Evolutionary conservation across 2,113 vertebrate genomes (phyloP).

Genomic region (Petroica traversi): DNA sequence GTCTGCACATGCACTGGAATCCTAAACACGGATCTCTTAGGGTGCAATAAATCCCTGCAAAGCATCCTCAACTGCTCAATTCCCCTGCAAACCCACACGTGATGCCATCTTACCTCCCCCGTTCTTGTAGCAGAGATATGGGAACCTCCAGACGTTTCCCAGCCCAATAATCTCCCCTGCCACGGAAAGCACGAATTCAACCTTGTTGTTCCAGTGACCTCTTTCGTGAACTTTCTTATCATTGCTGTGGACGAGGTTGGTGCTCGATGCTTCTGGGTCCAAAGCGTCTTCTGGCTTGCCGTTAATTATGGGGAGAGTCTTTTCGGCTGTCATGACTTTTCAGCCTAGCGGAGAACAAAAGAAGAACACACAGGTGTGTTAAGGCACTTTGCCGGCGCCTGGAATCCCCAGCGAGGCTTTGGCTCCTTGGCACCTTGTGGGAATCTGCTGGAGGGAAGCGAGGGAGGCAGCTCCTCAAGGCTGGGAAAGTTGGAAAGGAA

Average conservation of each 20-base stretch:
- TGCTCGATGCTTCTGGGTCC: slow-evolving; percentile 85
- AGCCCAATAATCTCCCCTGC: slow-evolving; percentile 98
- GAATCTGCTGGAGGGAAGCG: neutral
- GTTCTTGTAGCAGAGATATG: slow-evolving; percentile 99
- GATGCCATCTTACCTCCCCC: slow-evolving; percentile 88
- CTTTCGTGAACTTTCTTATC: slow-evolving; percentile 91
- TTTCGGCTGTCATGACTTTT: slow-evolving; percentile 95
- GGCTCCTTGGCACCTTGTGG: neutral
- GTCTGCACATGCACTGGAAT: neutral
- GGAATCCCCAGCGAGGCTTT: neutral
- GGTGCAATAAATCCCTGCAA: neutral
- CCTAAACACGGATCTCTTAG: neutral
- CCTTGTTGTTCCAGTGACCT: slow-evolving; percentile 98
- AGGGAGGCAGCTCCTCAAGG: neutral
- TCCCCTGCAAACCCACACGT: neutral
- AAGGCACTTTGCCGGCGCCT: neutral
- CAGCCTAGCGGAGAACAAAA: slow-evolving; percentile 71
- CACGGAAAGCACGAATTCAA: slow-evolving; percentile 97
- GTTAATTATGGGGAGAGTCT: slow-evolving; percentile 91
- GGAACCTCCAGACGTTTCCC: slow-evolving; percentile 98
- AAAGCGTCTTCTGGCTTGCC: slow-evolving; percentile 91
- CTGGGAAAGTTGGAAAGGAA: neutral
- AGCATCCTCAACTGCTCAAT: neutral
- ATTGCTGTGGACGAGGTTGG: slow-evolving; percentile 76
- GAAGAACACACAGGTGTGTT: neutral